A percentile compares a stretch with the other conserved stretches of the same genome.
phyloP scores from a whole-genome alignment of 2,797 vertebrate genomes.

The Poecilia velifera region DNA sequence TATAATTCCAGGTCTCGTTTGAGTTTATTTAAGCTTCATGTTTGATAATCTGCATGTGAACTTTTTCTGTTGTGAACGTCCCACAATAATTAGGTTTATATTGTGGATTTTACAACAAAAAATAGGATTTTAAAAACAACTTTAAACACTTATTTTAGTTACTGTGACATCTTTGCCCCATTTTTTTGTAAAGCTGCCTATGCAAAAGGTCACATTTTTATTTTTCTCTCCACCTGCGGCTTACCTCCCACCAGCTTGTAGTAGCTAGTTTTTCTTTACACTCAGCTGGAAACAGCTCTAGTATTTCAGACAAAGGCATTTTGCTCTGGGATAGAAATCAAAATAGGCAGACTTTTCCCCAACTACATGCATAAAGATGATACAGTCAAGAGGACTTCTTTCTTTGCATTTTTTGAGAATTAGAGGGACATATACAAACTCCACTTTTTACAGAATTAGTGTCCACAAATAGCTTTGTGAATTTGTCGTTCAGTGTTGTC shows the following conservation, averaged over 20 bases:
- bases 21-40: neutral
- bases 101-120: neutral
- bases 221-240: neutral
- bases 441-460: neutral
- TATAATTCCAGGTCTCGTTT: neutral
- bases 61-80: neutral
- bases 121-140: neutral
- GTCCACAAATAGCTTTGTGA: neutral
- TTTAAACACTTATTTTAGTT: neutral
- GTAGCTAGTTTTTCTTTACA: neutral
- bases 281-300: neutral
- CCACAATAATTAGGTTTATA: neutral
- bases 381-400: neutral
- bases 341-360: neutral
- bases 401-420: neutral
- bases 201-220: neutral
- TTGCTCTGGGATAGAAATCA: neutral
- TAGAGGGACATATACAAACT: neutral
- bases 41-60: neutral
- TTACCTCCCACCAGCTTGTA: neutral
- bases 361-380: neutral
- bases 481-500: neutral
- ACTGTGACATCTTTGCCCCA: neutral
- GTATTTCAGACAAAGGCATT: neutral
- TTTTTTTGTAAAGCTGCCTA: neutral